Evolutionary conservation across 2,113 vertebrate genomes (phyloP), one percentile per base, ranked within the genome.

Genomic region (Blennius ocellaris): DNA sequence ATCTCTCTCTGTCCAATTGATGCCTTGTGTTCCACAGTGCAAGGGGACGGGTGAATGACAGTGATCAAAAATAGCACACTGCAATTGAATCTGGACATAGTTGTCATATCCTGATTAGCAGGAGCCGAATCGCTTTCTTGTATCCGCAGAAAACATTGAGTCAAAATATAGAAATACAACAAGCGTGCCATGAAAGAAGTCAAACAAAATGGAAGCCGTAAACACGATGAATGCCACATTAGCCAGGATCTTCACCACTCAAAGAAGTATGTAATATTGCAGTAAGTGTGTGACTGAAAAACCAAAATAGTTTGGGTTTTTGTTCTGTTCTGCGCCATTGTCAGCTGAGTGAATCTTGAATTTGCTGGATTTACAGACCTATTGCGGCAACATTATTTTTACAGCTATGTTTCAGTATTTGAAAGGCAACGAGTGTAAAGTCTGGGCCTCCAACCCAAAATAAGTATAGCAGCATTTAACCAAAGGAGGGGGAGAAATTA

Each of bases 51-150:
- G 17, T 72, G 78, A 78, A 80, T 73, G 82, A 82, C 86, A 60
- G 61, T 8, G 77, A 87, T 84, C 81, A 81, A 52, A 86, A 90
- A 83, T 83, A 89, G 86, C 79, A 78, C 67, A 17, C 59, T 53
- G 78, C 74, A 68, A 77, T 73, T 45, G 71, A 74, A 86, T 87
- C 68, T 85, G 83, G 88, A 85, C 84, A 83, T 63, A 78, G 83
- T 41, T 86, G 86, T 84, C 70, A 83, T 74, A 72, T 61, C 36
- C 9, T 49, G 60, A 72, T 83, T 74, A 11, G 15, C 37, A 54
- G 60, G 63, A 12, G 39, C 70, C 62, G 57, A 59, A 75, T 53
- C 16, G 64, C 49, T 78, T 55, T 74, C 30, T 68, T 67, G 62
- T 21, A 11, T 52, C 16, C 39, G 59, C 43, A 57, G 56, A 39